These are phyloP conservation scores for Ellobium chinense DNA, from an alignment of 2,888 invertebrate species.

Conservation along the genomic window DNA sequence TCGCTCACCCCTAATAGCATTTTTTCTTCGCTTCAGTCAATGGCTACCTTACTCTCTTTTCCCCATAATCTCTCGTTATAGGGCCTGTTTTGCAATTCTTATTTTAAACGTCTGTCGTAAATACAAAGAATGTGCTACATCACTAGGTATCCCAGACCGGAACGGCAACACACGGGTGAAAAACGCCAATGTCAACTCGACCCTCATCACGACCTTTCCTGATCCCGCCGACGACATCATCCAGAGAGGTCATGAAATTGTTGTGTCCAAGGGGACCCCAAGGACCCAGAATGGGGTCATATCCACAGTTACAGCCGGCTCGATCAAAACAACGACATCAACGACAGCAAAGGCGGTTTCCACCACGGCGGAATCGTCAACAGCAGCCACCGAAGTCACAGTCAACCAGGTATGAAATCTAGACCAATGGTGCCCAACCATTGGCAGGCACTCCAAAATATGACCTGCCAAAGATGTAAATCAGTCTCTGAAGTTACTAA, in stretches of 20 bases:
- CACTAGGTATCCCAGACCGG: not conserved
- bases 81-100: too few species aligned
- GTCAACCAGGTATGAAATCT: not conserved
- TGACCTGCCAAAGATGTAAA: too few species aligned
- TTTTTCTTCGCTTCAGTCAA: too few species aligned
- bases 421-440: too few species aligned
- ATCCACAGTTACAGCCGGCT: not conserved
- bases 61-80: too few species aligned
- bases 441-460: too few species aligned
- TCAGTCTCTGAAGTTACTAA: too few species aligned
- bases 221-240: slow-evolving; percentile 6
- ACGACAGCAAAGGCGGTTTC: not conserved
- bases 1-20: too few species aligned
- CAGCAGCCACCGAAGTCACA: too few species aligned
- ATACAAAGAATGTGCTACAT: too few species aligned
- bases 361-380: not conserved
- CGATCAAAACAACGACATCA: not conserved
- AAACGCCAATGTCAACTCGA: not conserved
- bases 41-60: too few species aligned
- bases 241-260: not conserved
- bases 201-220: not conserved
- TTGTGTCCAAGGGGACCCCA: not conserved
- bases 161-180: not conserved
- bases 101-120: not conserved
- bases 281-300: not conserved